These are phyloP conservation scores for Diaperis boleti DNA, from an alignment of 2,888 invertebrate genomes.

Conservation along the genomic window DNA sequence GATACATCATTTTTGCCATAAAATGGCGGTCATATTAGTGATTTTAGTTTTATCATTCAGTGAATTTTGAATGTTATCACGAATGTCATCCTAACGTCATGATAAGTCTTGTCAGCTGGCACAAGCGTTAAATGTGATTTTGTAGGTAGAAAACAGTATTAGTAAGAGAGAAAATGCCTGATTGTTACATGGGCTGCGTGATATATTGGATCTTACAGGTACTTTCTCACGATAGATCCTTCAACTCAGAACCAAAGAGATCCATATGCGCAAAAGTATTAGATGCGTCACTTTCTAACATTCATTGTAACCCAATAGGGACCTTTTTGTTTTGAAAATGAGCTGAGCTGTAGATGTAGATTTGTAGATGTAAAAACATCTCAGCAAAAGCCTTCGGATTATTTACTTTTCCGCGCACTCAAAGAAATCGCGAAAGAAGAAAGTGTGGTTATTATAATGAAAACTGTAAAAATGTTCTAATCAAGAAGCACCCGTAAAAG, in stretches of 20 bases:
- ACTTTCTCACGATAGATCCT: no score
- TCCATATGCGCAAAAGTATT: no score
- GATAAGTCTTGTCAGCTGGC: no score
- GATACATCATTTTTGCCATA: conserved; percentile 1
- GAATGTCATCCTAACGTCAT: no score
- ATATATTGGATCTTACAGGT: no score
- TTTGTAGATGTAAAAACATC: not conserved
- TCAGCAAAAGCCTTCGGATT: not conserved
- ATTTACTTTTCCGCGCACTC: not conserved
- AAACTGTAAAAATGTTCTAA: not conserved
- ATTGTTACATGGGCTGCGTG: no score
- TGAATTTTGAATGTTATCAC: no score
- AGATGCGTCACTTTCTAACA: no score
- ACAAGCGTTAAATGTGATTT: not conserved
- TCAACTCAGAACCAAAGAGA: no score
- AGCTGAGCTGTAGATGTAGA: no score
- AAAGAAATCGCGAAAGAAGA: not conserved
- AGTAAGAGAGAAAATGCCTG: not conserved
- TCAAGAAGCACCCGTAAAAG: not conserved
- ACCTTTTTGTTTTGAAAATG: no score
- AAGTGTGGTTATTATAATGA: not conserved
- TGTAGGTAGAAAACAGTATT: not conserved
- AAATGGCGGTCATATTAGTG: conserved; percentile 2
- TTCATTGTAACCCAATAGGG: no score
- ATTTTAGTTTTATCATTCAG: not conserved